Percentiles rank a stretch among this genome's conserved stretches.
Evolutionary conservation across 2,888 invertebrate species (phyloP).

Genomic region (Sialis lutaria): DNA sequence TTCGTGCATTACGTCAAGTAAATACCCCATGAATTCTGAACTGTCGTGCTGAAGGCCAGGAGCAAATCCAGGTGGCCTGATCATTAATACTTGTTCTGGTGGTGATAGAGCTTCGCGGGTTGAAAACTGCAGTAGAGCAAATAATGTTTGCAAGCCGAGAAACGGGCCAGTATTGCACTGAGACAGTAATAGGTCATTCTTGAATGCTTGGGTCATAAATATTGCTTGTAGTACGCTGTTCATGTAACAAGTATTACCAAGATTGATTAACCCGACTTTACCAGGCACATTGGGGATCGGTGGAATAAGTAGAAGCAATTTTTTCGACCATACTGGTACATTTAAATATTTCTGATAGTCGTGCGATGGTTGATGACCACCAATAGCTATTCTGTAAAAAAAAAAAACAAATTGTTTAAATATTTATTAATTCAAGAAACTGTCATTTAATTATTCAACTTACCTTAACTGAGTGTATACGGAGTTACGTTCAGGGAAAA

Average conservation of each 20-base stretch:
- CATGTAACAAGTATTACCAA: constrained; percentile 82
- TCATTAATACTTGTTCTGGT: constrained; percentile 46
- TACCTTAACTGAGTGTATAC: constrained; percentile 19
- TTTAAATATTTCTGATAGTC: constrained; percentile 19
- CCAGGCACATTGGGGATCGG: constrained; percentile 19
- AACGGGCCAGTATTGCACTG: constrained; percentile 33
- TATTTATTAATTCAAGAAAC: too few relatives aligned
- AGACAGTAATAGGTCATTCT: constrained; percentile 42
- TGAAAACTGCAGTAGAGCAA: constrained; percentile 55
- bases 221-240: constrained; percentile 75
- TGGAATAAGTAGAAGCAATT: constrained; percentile 4
- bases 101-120: constrained; percentile 49
- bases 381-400: constrained; percentile 15
- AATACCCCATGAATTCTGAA: constrained; percentile 65
- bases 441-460: too few relatives aligned
- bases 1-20: constrained; percentile 56
- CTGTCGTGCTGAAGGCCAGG: constrained; percentile 73
- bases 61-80: constrained; percentile 61
- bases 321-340: constrained; percentile 21
- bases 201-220: constrained; percentile 64
- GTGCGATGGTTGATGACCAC: constrained; percentile 17
- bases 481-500: constrained; percentile 26
- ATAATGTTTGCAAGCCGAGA: constrained; percentile 46
- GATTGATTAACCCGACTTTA: constrained; percentile 61
- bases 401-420: too few relatives aligned